These are phyloP conservation scores for Lutra lutra DNA, from an alignment of 2,797 vertebrate species.

Conservation along the genomic window DNA sequence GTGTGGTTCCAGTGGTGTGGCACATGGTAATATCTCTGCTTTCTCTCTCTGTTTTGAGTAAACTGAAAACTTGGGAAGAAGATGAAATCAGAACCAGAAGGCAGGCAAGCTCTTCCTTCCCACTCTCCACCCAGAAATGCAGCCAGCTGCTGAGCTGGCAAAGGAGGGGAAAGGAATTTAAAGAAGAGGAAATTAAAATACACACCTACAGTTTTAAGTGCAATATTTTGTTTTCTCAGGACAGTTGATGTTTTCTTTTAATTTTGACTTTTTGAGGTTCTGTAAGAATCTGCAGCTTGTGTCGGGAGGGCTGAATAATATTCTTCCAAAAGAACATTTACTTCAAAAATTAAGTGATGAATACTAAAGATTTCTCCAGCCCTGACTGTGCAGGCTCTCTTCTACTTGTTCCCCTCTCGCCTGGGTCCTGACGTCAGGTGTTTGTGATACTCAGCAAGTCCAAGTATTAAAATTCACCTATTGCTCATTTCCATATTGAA, in stretches of 20 bases:
- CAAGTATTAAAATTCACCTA: conserved; percentile 1
- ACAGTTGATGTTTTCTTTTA: neutral
- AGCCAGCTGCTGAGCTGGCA: neutral
- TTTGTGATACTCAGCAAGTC: neutral
- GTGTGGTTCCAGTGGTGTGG: too few species aligned
- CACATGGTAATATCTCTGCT: neutral
- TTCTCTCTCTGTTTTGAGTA: neutral
- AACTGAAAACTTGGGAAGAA: neutral
- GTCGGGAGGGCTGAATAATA: neutral
- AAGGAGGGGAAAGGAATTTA: neutral
- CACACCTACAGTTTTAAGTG: neutral
- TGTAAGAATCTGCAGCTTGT: neutral
- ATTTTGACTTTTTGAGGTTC: conserved; percentile 29
- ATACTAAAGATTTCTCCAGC: neutral
- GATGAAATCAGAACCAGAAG: neutral
- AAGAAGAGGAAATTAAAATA: neutral
- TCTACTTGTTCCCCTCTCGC: neutral
- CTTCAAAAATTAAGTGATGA: neutral
- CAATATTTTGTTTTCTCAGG: neutral
- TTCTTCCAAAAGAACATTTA: neutral
- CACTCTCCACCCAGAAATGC: neutral
- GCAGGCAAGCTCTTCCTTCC: neutral
- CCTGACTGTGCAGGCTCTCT: neutral
- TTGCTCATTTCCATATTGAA: conserved; percentile 47
- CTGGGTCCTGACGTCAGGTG: neutral